Percentiles rank a stretch among this genome's conserved stretches.
Conservation (phyloP, 2,888 invertebrate genomes). For the Crepidodera aurea region DNA sequence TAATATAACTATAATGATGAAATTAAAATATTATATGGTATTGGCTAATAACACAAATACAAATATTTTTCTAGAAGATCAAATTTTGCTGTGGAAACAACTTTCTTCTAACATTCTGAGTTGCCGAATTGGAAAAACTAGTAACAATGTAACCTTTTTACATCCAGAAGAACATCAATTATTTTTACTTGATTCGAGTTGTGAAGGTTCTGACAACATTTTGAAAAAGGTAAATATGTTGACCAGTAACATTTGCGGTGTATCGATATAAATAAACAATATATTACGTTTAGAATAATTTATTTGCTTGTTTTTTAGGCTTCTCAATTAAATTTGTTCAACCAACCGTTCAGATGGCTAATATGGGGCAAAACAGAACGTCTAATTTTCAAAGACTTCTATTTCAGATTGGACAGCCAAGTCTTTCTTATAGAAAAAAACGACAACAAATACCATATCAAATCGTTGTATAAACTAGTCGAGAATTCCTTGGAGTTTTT, state of each 20-base stretch:
- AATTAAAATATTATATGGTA: too few species aligned
- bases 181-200: slow-evolving; percentile 44
- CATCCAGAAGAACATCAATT: slow-evolving; percentile 40
- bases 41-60: too few species aligned
- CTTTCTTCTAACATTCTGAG: slow-evolving; percentile 29
- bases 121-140: slow-evolving; percentile 3
- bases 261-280: too few species aligned
- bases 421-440: slow-evolving; percentile 44
- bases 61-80: slow-evolving; percentile 21
- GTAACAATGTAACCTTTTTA: slow-evolving; percentile 3
- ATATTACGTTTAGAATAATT: background rate
- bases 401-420: slow-evolving; percentile 47
- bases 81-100: slow-evolving; percentile 24
- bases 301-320: slow-evolving; percentile 41
- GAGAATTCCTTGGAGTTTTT: slow-evolving; percentile 28
- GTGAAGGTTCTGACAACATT: slow-evolving; percentile 35
- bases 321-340: slow-evolving; percentile 42
- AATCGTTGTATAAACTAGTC: slow-evolving; percentile 46
- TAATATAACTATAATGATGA: too few species aligned
- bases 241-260: too few species aligned
- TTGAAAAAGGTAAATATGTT: slow-evolving; percentile 36
- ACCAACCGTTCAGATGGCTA: slow-evolving; percentile 49
- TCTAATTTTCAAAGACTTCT: slow-evolving; percentile 33
- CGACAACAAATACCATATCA: slow-evolving; percentile 32
- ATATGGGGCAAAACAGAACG: slow-evolving; percentile 35